Evolutionary conservation across 2,888 invertebrate species (phyloP).

Genomic region (Nebria salina): DNA sequence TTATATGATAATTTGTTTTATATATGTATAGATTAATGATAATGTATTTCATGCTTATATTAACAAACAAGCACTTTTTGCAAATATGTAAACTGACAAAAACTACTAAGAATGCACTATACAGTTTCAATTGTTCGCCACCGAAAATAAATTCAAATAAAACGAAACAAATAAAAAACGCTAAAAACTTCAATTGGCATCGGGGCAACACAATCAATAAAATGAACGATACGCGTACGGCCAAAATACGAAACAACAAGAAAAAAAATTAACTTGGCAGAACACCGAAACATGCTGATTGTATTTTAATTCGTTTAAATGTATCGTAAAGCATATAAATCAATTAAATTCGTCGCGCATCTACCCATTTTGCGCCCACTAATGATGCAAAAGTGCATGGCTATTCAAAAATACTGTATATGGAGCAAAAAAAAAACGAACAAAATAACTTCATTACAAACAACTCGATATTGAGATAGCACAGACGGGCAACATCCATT

Average conservation of each 20-base stretch:
- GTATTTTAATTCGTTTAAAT: not conserved
- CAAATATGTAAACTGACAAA: not conserved
- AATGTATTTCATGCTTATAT: not conserved
- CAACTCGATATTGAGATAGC: not conserved
- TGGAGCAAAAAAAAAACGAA: not conserved
- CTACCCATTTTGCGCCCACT: not conserved
- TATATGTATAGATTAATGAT: not conserved
- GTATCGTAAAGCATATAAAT: not conserved
- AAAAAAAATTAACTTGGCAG: not conserved
- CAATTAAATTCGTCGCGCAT: not conserved
- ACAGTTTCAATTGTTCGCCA: not conserved
- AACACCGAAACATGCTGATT: not conserved
- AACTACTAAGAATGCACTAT: not conserved
- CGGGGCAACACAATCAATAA: not conserved
- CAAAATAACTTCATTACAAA: not conserved
- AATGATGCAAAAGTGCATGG: not conserved
- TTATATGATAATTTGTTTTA: no score
- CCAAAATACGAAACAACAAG: not conserved
- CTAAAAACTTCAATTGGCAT: conserved; percentile 1
- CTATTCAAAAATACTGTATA: not conserved
- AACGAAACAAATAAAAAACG: not conserved
- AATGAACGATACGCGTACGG: not conserved
- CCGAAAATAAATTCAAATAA: not conserved
- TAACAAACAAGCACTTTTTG: not conserved
- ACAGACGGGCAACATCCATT: not conserved